Evolutionary conservation across 2,797 vertebrate species (phyloP).

Genomic region (Oceanodroma leucorhoa): DNA sequence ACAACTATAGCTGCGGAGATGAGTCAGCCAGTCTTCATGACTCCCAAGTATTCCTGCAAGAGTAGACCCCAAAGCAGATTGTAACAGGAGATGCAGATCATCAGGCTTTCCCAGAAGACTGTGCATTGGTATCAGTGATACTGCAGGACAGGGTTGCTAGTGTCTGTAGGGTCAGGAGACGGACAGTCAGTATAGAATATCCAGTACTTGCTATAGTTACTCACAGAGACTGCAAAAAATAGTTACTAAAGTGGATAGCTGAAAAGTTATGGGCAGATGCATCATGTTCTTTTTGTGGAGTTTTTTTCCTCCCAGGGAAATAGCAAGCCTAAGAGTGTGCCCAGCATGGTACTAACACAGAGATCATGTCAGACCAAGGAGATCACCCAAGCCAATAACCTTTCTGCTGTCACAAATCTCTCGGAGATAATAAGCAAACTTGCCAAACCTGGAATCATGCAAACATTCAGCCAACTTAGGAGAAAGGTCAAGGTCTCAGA

Average conservation of each 20-base stretch:
- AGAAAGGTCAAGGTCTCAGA: not conserved
- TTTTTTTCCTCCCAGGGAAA: not conserved
- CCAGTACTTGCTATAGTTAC: not conserved
- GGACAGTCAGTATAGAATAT: not conserved
- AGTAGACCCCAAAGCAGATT: not conserved
- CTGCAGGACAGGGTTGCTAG: not conserved
- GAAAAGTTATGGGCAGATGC: not conserved
- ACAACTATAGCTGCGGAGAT: not conserved
- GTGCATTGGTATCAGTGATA: not conserved
- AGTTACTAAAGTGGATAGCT: not conserved
- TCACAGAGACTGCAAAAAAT: not conserved
- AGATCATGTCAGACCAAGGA: not conserved
- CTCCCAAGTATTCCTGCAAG: not conserved
- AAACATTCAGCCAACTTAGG: not conserved
- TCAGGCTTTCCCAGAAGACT: not conserved
- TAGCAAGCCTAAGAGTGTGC: not conserved
- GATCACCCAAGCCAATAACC: not conserved
- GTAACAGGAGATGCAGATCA: not conserved
- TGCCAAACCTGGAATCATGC: not conserved
- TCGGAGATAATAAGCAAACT: not conserved
- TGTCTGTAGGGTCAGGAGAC: not conserved
- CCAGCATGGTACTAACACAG: accelerated
- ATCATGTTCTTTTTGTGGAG: not conserved
- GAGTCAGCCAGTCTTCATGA: not conserved
- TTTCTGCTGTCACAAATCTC: not conserved